phyloP scores from a whole-genome alignment of 2,113 vertebrate genomes.

The Morone chrysops region DNA sequence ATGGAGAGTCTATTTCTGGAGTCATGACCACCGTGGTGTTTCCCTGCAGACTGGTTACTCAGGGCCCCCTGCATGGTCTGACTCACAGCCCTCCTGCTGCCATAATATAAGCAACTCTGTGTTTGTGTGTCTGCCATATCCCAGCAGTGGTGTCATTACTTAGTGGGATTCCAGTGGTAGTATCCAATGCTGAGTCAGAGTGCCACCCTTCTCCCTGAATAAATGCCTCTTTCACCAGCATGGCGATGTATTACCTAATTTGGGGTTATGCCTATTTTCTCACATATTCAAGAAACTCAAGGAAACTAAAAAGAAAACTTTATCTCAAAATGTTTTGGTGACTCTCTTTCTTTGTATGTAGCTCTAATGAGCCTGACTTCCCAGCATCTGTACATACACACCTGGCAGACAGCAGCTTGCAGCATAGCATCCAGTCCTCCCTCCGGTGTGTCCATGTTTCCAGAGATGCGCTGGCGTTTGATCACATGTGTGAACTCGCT shows the following conservation, averaged over 20 bases:
- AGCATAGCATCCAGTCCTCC: conserved; percentile 98
- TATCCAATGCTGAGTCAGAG: conserved; percentile 60
- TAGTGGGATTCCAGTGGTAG: conserved; percentile 49
- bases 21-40: conserved; percentile 60
- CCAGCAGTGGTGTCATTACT: conserved; percentile 56
- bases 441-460: conserved; percentile 97
- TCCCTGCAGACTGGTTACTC: conserved; percentile 60
- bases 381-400: conserved; percentile 68
- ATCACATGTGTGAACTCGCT: conserved; percentile 93
- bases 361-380: not conserved
- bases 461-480: conserved; percentile 94
- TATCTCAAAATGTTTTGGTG: not conserved
- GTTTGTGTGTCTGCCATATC: conserved; percentile 54
- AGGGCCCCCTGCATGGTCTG: conserved; percentile 50
- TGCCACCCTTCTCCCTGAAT: conserved; percentile 40
- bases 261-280: not conserved
- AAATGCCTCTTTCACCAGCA: conserved; percentile 28
- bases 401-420: conserved; percentile 96
- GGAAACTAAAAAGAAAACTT: not conserved
- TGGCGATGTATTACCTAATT: conserved; percentile 6
- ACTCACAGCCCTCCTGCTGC: conserved; percentile 65
- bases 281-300: not conserved
- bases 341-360: not conserved
- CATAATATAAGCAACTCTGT: conserved; percentile 34
- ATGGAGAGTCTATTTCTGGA: conserved; percentile 76